Evolutionary conservation across 2,113 vertebrate genomes (phyloP).

Genomic region (Parotia lawesii): DNA sequence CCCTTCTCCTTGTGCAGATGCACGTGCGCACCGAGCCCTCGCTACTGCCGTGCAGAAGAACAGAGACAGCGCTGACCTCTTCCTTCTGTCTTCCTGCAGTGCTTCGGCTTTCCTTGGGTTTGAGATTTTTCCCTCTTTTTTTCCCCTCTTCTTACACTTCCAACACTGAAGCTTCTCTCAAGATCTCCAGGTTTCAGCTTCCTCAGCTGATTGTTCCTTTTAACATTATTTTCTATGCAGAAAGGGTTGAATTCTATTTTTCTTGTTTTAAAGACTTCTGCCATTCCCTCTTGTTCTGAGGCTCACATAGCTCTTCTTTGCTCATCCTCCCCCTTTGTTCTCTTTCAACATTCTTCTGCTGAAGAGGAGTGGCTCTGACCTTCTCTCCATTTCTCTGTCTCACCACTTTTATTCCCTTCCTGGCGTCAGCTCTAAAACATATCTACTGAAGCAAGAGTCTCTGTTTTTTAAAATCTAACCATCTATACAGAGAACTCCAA

Average conservation of each 20-base stretch:
- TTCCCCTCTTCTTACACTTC: neutral
- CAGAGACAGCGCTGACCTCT: neutral
- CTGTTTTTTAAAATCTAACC: neutral
- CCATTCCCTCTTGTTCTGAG: neutral
- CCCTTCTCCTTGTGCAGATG: neutral
- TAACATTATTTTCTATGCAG: neutral
- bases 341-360: neutral
- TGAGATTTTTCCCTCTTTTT: neutral
- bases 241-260: neutral
- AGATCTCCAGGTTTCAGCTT: neutral
- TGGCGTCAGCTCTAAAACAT: neutral
- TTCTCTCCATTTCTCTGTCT: neutral
- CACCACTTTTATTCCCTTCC: neutral
- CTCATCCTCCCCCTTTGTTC: neutral
- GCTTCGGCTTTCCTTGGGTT: neutral
- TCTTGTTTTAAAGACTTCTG: neutral
- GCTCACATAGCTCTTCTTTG: neutral
- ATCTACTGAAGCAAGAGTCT: neutral
- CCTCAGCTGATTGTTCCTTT: neutral
- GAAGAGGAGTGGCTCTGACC: neutral
- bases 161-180: neutral
- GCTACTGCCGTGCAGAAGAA: rapidly evolving
- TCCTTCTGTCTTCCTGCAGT: neutral
- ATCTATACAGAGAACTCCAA: neutral
- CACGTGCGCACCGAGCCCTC: rapidly evolving